Base-by-base conservation (phyloP, 1,140 invertebrate genomes). In the Drosophila busckii region DNA sequence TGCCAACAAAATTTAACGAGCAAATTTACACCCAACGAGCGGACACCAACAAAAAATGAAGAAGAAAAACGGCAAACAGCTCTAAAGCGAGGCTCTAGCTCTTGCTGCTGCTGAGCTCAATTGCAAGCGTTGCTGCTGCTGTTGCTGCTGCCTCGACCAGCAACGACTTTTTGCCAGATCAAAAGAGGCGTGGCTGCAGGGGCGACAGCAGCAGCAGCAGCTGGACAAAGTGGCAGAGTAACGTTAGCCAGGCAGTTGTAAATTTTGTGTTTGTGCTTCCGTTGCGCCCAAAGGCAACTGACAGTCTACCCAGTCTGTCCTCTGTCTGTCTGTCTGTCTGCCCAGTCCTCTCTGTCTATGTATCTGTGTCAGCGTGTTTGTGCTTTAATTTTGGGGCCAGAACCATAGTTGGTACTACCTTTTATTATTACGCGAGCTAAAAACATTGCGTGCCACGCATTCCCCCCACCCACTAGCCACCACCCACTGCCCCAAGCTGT, bases 1-100 rank as follows among this genome's bases (percentile, higher is more conserved):
- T 80, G 75, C 69, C 75, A 80, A 78, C 73, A 78, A 78, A n/a
- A 78, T 80, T 78, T 78, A 78, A 78, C 71, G 75, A 78, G 71
- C 71, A 78, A 78, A 78, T 78, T 78, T 78, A 80, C 71, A 78
- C 71, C 82, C 75, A 62, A 70, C 65, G 64, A 75, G 64, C 70
- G 73, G 70, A 70, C 61, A 64, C 58, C 46, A 61, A 64, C 46
- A 54, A 60, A 20, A 54, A 12, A 40, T 56, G 38, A 38, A 56
- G 40, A 6, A 45, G 37, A 32, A 29, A 13, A 28, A 28, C 34
- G 15, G 49, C 46, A 28, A 8, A 20, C 12, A n/a, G 28, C 2
- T 15, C 13, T n/a, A n/a, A 29, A 8, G 8, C 32, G 8, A 41
- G 15, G n/a, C 26, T n/a, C 10, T 13, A 6, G 5, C 17, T n/a